Evolutionary conservation across 2,888 invertebrate genomes (phyloP).

Genomic region (Campoplex capitator): DNA sequence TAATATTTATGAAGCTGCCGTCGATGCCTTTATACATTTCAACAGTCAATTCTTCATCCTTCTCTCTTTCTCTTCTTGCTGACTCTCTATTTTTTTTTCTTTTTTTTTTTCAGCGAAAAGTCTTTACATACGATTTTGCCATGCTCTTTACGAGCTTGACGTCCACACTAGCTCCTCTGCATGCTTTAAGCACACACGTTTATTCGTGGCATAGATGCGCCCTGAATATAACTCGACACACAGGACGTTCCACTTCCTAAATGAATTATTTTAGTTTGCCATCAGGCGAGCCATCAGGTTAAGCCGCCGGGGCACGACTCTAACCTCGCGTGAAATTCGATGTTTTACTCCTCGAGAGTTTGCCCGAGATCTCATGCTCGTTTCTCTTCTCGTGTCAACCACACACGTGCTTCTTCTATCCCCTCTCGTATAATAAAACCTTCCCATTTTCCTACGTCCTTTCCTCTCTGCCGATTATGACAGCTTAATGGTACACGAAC

Average conservation of each 20-base stretch:
- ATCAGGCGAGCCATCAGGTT: conserved; percentile 60
- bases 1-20: conserved; percentile 20
- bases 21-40: neutral
- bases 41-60: neutral
- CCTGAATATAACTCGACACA: conserved; percentile 26
- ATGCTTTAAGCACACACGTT: neutral
- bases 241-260: conserved; percentile 65
- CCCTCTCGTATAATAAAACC: neutral
- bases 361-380: conserved; percentile 6
- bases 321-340: conserved; percentile 67
- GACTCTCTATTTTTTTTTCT: neutral
- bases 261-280: conserved; percentile 74
- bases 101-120: neutral
- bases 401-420: neutral
- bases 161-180: neutral
- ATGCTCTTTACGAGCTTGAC: neutral
- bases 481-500: conserved; percentile 7
- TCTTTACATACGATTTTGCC: neutral
- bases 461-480: conserved; percentile 14
- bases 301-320: conserved; percentile 51
- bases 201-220: conserved; percentile 2
- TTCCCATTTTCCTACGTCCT: conserved; percentile 2
- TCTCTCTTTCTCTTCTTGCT: neutral
- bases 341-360: conserved; percentile 30
- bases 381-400: conserved; percentile 17